Conservation (phyloP, 2,113 vertebrate genomes). For the Campylomormyrus tamandua region DNA sequence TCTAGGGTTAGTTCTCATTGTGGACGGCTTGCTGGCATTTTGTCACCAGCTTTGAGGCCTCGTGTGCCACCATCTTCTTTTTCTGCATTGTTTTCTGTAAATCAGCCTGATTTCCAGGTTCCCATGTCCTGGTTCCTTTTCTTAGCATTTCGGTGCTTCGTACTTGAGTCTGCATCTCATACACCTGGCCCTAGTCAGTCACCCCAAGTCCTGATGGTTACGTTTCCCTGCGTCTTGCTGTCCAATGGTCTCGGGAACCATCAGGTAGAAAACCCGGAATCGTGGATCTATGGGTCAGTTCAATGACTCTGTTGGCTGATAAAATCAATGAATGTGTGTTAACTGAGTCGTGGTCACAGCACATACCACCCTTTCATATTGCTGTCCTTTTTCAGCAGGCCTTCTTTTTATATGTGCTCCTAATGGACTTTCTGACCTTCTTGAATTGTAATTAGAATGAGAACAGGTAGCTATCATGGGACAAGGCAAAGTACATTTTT, state of each 20-base stretch:
- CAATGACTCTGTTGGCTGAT: neutral
- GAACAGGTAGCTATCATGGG: neutral
- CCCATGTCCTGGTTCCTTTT: neutral
- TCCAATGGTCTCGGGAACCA: neutral
- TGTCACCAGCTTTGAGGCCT: neutral
- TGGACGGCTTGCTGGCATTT: neutral
- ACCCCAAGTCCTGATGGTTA: neutral
- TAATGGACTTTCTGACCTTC: neutral
- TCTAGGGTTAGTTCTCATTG: neutral
- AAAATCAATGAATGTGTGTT: neutral
- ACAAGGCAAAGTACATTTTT: constrained; percentile 1
- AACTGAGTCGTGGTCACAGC: neutral
- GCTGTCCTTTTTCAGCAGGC: neutral
- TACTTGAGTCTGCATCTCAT: neutral
- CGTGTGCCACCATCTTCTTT: neutral
- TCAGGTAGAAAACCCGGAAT: neutral
- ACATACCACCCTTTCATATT: neutral
- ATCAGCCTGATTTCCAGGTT: neutral
- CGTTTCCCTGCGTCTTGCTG: neutral
- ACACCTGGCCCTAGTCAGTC: neutral
- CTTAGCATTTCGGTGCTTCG: neutral
- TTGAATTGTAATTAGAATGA: neutral
- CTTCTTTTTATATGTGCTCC: neutral
- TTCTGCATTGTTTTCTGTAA: neutral
- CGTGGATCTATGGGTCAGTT: neutral